phyloP scores from a whole-genome alignment of 2,113 vertebrate species.

The Acanthisitta chloris region DNA sequence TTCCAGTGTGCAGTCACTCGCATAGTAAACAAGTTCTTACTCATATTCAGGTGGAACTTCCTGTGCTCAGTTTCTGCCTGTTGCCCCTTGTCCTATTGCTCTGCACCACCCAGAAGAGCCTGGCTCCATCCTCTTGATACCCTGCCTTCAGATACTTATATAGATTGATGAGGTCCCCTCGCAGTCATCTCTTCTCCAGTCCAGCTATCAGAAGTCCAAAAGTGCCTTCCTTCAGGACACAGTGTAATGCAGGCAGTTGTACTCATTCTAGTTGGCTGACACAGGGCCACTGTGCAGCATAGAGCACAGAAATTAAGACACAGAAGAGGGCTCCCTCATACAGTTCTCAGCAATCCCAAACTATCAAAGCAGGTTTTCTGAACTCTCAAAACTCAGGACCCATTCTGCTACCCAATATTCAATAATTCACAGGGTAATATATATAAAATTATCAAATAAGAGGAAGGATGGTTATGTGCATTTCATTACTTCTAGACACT shows the following conservation, averaged over 20 bases:
- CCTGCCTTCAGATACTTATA: not conserved
- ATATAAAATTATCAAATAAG: not conserved
- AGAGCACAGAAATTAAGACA: not conserved
- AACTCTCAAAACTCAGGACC: not conserved
- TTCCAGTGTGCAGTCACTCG: not conserved
- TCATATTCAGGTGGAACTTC: not conserved
- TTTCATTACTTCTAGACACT: not conserved
- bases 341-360: rapidly evolving
- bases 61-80: not conserved
- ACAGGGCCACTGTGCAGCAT: rapidly evolving
- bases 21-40: not conserved
- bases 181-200: not conserved
- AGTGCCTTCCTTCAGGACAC: not conserved
- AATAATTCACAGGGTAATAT: not conserved
- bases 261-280: not conserved
- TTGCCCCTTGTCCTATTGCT: not conserved
- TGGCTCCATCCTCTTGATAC: not conserved
- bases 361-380: not conserved
- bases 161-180: not conserved
- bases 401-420: not conserved
- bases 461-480: not conserved
- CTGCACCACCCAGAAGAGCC: not conserved
- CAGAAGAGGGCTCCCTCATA: not conserved
- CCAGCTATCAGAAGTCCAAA: not conserved
- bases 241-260: not conserved